Conservation (phyloP, 2,888 invertebrate species). For the Drosophila siamana region DNA sequence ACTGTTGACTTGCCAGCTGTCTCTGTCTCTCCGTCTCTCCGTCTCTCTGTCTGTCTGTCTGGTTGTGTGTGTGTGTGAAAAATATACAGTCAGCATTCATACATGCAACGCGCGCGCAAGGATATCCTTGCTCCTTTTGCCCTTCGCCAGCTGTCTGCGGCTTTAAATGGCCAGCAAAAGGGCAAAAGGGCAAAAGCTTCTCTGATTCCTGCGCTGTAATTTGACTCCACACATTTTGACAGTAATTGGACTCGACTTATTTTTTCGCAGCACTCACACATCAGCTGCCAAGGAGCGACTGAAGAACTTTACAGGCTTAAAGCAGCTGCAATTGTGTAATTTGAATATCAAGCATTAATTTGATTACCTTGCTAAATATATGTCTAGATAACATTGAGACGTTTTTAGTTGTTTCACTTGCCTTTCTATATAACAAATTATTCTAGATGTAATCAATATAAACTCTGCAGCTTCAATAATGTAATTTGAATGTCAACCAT, state of each 20-base stretch:
- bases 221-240: slow-evolving; percentile 17
- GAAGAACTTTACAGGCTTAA: not conserved
- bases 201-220: slow-evolving; percentile 18
- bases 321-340: not conserved
- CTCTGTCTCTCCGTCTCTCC: not conserved
- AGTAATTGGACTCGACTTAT: slow-evolving; percentile 19
- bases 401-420: too few species aligned
- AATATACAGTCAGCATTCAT: slow-evolving; percentile 41
- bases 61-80: slow-evolving; percentile 19
- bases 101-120: not conserved
- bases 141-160: not conserved
- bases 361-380: too few species aligned
- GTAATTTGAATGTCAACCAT: too few species aligned
- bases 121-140: not conserved
- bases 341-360: not conserved
- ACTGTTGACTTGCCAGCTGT: slow-evolving; percentile 43
- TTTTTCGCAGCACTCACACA: slow-evolving; percentile 7
- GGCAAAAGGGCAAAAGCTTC: slow-evolving; percentile 5
- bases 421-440: too few species aligned
- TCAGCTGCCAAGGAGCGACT: not conserved
- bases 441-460: too few species aligned
- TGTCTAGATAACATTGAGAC: too few species aligned
- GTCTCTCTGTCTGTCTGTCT: slow-evolving; percentile 1
- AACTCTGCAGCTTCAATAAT: too few species aligned
- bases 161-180: slow-evolving; percentile 1